These are phyloP conservation scores for Nematostella vectensis DNA, from an alignment of 92 coral and sea anemone genomes.

Conservation along the genomic window DNA sequence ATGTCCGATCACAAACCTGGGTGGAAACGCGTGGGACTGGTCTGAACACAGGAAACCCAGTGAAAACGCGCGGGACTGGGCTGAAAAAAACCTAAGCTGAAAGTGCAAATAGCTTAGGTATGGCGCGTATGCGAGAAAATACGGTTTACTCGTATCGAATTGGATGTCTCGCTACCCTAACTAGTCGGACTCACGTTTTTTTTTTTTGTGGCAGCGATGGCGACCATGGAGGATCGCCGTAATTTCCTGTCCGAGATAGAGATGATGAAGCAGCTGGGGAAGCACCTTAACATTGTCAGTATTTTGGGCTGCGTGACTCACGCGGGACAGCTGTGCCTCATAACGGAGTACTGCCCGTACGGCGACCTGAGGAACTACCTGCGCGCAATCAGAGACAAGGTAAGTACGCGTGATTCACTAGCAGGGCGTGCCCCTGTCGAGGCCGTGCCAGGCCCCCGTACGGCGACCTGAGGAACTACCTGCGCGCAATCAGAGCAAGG, in stretches of 20 bases:
- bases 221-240: conserved; percentile 56
- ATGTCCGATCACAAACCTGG: too few relatives aligned
- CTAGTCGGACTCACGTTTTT: too few relatives aligned
- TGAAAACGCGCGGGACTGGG: too few relatives aligned
- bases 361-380: conserved; percentile 77
- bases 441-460: too few relatives aligned
- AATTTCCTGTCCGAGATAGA: conserved; percentile 66
- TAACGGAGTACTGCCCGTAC: conserved; percentile 77
- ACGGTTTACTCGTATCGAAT: too few relatives aligned
- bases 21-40: too few relatives aligned
- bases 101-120: too few relatives aligned
- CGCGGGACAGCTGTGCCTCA: conserved; percentile 68
- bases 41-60: too few relatives aligned
- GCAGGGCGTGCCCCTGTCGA: too few relatives aligned
- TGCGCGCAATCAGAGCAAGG: conserved; percentile 55
- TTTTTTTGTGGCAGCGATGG: conserved; percentile 39
- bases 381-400: conserved; percentile 66
- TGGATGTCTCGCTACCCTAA: too few relatives aligned
- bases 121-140: too few relatives aligned
- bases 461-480: conserved; percentile 74
- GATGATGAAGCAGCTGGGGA: conserved; percentile 79
- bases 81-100: too few relatives aligned
- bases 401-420: conserved; percentile 11
- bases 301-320: conserved; percentile 73
- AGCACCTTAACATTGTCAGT: conserved; percentile 80